Base-by-base conservation (phyloP, 2,888 invertebrate genomes). In the Phalangium opilio region DNA sequence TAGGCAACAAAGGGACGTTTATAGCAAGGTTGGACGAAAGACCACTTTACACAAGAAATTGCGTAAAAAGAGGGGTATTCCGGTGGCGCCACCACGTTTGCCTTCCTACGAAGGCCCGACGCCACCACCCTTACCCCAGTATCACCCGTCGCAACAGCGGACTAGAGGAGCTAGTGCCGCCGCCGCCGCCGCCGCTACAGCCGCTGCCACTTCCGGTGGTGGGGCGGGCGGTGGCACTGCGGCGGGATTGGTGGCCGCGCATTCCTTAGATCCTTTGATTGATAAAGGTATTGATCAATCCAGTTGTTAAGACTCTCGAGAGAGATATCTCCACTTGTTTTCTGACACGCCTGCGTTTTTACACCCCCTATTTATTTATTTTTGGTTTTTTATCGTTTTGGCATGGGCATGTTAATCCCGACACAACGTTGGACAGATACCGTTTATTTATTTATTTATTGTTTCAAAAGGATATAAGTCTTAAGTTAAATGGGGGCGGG, bases 1-100 rank as follows among this genome's bases (percentile, higher is more conserved):
- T 51, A 64, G 72, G 49, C 70, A 76, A 50, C 70, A 76, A 52
- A 57, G 59, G 44, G 75, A 77, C 49, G 53, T 62, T 15, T 63
- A 63, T 59, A 73, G 74, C 44, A 78, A 79, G 66, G 76, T 75
- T 52, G 79, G 75, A 61, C 61, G 65, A 32, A 64, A 63, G 63
- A 71, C 77, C 7, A 74, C 76, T 41, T 74, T 78, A 15, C 79
- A 79, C 62, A 82, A 81, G 63, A 73, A 80, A 62, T 75, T 76
- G 57, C 75, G 78, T 52, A 79, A 79, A 70, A 75, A 79, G 54
- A 75, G 75, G n/a, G 78, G 78, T 14, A 81, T 87, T 61, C 83
- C 86, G 2, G 86, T 86, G 21, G 83, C 86, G 57, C 84, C 84
- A 45, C 86, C 87, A 1, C 73, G 83, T 52, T 83, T 84, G 46